These are phyloP conservation scores for Oscheius sp. DNA, from an alignment of 2,888 invertebrate species.

Conservation along the genomic window DNA sequence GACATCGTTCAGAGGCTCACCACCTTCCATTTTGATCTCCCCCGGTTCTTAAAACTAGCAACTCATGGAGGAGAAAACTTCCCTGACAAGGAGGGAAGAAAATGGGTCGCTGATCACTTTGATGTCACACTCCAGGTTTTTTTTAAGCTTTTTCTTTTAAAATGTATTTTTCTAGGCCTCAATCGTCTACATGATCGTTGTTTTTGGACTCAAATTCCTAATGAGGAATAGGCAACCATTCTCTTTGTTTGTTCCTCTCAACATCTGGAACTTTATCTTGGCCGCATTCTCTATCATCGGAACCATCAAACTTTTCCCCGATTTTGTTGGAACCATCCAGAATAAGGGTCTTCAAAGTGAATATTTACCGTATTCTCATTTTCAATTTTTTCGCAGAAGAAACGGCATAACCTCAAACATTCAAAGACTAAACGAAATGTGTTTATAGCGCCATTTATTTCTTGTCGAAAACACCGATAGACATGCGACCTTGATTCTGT, in stretches of 20 bases:
- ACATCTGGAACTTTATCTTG: slow-evolving; percentile 75
- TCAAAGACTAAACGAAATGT: too few relatives aligned
- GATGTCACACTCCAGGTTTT: slow-evolving; percentile 66
- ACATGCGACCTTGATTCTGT: too few relatives aligned
- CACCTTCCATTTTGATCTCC: slow-evolving; percentile 55
- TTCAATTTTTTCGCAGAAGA: neutral
- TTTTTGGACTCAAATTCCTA: slow-evolving; percentile 74
- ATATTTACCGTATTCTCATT: slow-evolving; percentile 18
- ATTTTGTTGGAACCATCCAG: slow-evolving; percentile 55
- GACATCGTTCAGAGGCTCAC: slow-evolving; percentile 41
- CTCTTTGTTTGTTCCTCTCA: slow-evolving; percentile 74
- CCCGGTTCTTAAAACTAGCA: slow-evolving; percentile 48
- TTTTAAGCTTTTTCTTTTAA: too few relatives aligned
- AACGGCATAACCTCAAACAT: neutral
- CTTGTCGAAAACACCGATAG: neutral
- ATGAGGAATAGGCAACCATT: slow-evolving; percentile 74
- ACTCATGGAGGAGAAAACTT: slow-evolving; percentile 56
- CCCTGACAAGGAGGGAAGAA: slow-evolving; percentile 52
- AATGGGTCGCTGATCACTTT: slow-evolving; percentile 65
- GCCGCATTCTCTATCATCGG: slow-evolving; percentile 74
- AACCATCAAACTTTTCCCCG: slow-evolving; percentile 54
- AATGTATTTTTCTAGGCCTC: slow-evolving; percentile 41
- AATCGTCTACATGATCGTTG: slow-evolving; percentile 56
- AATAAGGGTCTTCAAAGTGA: slow-evolving; percentile 58
- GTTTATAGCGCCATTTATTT: neutral